Base-by-base conservation (phyloP, 1,140 invertebrate species). In the Ostrea denselamellosa region DNA sequence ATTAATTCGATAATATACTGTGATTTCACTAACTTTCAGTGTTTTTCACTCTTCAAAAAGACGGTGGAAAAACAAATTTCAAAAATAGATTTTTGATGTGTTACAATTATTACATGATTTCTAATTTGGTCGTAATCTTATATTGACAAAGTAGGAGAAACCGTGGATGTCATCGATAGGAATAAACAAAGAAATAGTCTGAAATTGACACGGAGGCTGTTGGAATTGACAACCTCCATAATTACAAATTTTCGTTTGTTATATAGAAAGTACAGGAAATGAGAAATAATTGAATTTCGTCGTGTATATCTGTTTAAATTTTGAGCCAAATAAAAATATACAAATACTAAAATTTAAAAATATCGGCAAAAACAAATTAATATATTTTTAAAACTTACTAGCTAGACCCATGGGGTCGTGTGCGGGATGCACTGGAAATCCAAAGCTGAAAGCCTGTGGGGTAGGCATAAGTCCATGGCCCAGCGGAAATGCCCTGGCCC, bases 371-470 rank as follows among this genome's bases (percentile, higher is more conserved):
- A 22, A 62, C 22, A 62, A 28, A 22, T 25, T 56, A 28, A 22
- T 28, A 22, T 71, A 87, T n/a, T 25, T 84, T 68, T 54, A 83
- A 34, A 52, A 88, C 90, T 86, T 90, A 93, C 92, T 91, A 77
- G 91, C 86, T 14, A 93, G 86, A 28, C 90, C 89, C 91, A 93
- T 92, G 5, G 93, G 92, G 86, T 93, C 93, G 58, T 93, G 93
- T 19, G 92, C 90, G 28, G 91, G 91, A 86, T 93, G 92, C 87
- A 93, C 91, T 22, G 92, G 92, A 85, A 93, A 93, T 65, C 92
- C 92, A 84, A 93, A 93, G n/a, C 91, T 90, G 62, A 92, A 93
- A 28, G 93, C 91, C 87, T 93, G 92, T 44, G 91, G 90, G n/a
- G 91, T 90, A 0, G 92, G 90, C 91, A 93, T 93, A 52, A 93